Conservation (phyloP, 2,797 vertebrate species). For the Tarsius wallacei region DNA sequence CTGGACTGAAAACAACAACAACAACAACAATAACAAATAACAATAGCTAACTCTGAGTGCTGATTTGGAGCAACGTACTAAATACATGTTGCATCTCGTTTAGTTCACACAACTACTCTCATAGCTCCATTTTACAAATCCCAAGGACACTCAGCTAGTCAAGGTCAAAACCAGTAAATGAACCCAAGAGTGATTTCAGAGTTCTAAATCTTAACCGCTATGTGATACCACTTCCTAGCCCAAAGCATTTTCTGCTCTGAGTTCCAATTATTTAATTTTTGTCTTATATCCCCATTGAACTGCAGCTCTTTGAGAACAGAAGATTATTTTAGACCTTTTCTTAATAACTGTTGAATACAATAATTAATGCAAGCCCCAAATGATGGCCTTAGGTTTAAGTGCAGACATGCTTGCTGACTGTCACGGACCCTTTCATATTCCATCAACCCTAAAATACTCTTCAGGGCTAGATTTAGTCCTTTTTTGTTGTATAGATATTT, state of each 20-base stretch:
- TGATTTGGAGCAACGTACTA: not conserved
- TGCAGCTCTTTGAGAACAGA: not conserved
- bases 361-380: not conserved
- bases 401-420: not conserved
- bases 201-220: not conserved
- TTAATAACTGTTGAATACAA: conserved; percentile 51
- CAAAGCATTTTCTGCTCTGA: not conserved
- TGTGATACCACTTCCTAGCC: not conserved
- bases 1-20: not conserved
- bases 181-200: not conserved
- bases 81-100: not conserved
- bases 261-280: not conserved
- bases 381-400: not conserved
- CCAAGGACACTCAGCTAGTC: not conserved
- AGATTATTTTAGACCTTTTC: not conserved
- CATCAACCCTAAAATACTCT: not conserved
- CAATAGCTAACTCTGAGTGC: not conserved
- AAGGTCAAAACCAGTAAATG: not conserved
- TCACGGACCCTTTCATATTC: not conserved
- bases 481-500: not conserved
- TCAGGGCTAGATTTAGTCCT: not conserved
- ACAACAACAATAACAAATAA: not conserved
- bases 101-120: not conserved
- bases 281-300: not conserved
- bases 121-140: not conserved